Percentiles rank a stretch among this genome's conserved stretches.
Conservation (phyloP, 2,888 invertebrate species). For the Adelphocoris suturalis region DNA sequence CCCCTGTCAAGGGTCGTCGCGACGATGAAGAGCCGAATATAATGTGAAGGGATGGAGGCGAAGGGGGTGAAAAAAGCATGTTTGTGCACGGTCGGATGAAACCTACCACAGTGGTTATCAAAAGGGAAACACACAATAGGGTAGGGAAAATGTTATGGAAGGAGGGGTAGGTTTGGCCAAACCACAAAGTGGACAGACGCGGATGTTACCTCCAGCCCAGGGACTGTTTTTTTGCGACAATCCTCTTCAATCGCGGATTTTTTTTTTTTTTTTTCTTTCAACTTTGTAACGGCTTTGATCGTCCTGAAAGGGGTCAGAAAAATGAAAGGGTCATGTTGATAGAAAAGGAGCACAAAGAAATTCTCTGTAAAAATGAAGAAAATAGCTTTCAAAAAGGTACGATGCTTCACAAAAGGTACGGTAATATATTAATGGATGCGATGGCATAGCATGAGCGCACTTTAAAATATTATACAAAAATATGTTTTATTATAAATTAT, state of each 20-base stretch:
- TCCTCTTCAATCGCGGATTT: conserved; percentile 10
- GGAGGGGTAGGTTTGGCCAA: conserved; percentile 10
- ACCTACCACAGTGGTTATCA: conserved; percentile 25
- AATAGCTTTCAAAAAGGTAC: not conserved
- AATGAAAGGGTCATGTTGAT: not conserved
- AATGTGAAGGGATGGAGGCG: not conserved
- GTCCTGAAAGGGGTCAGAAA: not conserved
- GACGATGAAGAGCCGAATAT: not conserved
- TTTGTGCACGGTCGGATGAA: conserved; percentile 39
- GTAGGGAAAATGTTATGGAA: not conserved
- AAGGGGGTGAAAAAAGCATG: not conserved
- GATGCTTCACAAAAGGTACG: not conserved
- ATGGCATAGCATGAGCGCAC: too few relatives aligned
- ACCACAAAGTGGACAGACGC: conserved; percentile 35
- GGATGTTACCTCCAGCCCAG: not conserved
- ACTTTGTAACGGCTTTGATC: conserved; percentile 13
- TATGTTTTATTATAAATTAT: not conserved
- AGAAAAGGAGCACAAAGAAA: not conserved
- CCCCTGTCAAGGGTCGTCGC: not conserved
- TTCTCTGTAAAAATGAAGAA: not conserved
- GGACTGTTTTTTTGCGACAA: not conserved
- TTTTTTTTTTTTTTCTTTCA: not conserved
- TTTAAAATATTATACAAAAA: not conserved
- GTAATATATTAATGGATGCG: not conserved
- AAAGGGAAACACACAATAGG: conserved; percentile 10